Evolutionary conservation across 2,113 vertebrate genomes (phyloP), one percentile per base, ranked within the genome.

Genomic region (Psephotus haematonotus): DNA sequence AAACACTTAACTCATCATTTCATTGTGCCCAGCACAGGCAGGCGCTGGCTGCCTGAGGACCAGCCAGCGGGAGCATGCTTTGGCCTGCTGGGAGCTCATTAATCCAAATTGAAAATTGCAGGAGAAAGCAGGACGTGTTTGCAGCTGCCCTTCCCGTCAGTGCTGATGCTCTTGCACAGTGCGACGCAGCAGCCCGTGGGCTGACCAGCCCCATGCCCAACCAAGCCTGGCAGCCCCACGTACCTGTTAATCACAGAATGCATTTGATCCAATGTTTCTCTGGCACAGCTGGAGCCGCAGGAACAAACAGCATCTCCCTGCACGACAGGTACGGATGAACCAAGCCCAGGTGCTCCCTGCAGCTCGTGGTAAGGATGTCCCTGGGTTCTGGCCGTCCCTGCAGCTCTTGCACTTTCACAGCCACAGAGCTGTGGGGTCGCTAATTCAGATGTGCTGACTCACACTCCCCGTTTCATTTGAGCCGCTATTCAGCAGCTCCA

Each of bases 211-310:
- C 11, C 62, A 11, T 2, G 2, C 8, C 3, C 57, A 6, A 17
- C 46, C n/a, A 11, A 3, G 50, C 1, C 7, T 0, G 11, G 59
- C 70, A 82, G 31, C 53, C 53, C 53, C 53, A 13, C 12, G 2
- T 5, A 13, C 50, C 53, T 4, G 17, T 2, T 27, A 6, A 12
- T 27, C n/a, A 46, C 5, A 10, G 5, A 14, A 13, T 0, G 7
- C 13, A 0, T 4, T 0, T 5, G 23, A 27, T 12, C 28, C 23
- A 4, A 19, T 0, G 0, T 11, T 28, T 14, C 59, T 17, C 46
- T 78, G 57, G 82, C 28, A 4, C 86, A 49, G 72, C 47, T 44
- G 16, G 3, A 28, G 67, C 13, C n/a, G 1, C 28, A 3, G 46
- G 35, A 41, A 53, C 16, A 17, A 52, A 4, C 18, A 4, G 28